These are phyloP conservation scores for Drosophila santomea DNA, from an alignment of 1,140 invertebrate genomes.

Conservation along the genomic window DNA sequence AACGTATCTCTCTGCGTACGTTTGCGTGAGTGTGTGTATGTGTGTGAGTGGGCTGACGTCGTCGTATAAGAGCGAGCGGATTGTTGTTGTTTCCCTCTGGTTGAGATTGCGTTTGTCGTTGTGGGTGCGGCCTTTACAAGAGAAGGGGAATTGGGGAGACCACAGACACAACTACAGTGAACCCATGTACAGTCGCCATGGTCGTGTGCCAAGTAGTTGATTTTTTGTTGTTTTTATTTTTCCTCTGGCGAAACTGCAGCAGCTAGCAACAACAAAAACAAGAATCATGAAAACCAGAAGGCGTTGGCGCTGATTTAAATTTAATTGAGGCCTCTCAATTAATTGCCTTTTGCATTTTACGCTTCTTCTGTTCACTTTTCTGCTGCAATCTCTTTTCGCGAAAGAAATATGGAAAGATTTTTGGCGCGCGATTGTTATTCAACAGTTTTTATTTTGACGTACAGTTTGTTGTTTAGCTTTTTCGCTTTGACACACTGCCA, in stretches of 20 bases:
- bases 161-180: slow-evolving; percentile 30
- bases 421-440: slow-evolving; percentile 74
- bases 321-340: slow-evolving; percentile 77
- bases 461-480: slow-evolving; percentile 46
- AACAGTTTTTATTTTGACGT: slow-evolving; percentile 50
- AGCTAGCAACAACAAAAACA: slow-evolving; percentile 20
- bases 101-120: slow-evolving; percentile 45
- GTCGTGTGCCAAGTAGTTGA: slow-evolving; percentile 67
- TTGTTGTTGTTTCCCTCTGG: slow-evolving; percentile 38
- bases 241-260: slow-evolving; percentile 25
- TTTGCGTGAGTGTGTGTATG: background rate
- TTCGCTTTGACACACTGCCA: slow-evolving; percentile 49
- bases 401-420: slow-evolving; percentile 32
- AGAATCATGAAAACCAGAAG: slow-evolving; percentile 37
- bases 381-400: slow-evolving; percentile 18
- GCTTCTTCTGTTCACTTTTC: slow-evolving; percentile 19
- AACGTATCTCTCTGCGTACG: background rate
- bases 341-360: slow-evolving; percentile 51
- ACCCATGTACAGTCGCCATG: slow-evolving; percentile 59
- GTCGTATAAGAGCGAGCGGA: slow-evolving; percentile 67
- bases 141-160: slow-evolving; percentile 22
- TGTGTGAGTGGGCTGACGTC: slow-evolving; percentile 58
- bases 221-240: slow-evolving; percentile 37
- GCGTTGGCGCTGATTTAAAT: slow-evolving; percentile 75
- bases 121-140: slow-evolving; percentile 65